These are phyloP conservation scores for Calcarius lapponicus DNA, from an alignment of 2,797 vertebrate species.

Conservation along the genomic window DNA sequence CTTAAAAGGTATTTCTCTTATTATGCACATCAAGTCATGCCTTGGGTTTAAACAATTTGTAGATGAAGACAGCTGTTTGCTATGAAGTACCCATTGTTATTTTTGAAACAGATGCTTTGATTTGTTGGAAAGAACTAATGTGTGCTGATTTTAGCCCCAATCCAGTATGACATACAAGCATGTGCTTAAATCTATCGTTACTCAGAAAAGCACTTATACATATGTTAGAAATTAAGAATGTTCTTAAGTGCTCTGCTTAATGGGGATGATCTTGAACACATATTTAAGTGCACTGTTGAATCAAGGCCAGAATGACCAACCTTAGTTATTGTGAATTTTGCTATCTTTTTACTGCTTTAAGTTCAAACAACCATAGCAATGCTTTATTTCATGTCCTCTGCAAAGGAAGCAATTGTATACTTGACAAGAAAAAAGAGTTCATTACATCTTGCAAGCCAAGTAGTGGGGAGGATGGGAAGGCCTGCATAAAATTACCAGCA, in stretches of 20 bases:
- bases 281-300: constrained; percentile 64
- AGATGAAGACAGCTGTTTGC: constrained; percentile 57
- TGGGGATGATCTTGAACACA: constrained; percentile 45
- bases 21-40: constrained; percentile 6
- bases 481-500: constrained; percentile 34
- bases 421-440: constrained; percentile 38
- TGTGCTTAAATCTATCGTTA: constrained; percentile 59
- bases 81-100: constrained; percentile 61
- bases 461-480: constrained; percentile 17
- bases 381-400: constrained; percentile 48
- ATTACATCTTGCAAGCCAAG: constrained; percentile 29
- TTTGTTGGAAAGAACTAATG: constrained; percentile 63
- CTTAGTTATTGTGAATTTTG: constrained; percentile 25
- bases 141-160: constrained; percentile 60
- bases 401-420: constrained; percentile 14
- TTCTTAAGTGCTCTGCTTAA: constrained; percentile 66
- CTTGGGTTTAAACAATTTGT: constrained; percentile 19
- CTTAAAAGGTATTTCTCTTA: neutral
- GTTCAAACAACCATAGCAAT: constrained; percentile 44
- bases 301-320: constrained; percentile 40
- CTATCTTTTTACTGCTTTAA: constrained; percentile 58
- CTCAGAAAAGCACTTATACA: constrained; percentile 31
- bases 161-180: constrained; percentile 60
- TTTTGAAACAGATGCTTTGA: constrained; percentile 67
- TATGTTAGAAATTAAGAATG: constrained; percentile 69